These are phyloP conservation scores for Pseudolaguvia tuberculata DNA, from an alignment of 2,113 vertebrate genomes.

Conservation along the genomic window DNA sequence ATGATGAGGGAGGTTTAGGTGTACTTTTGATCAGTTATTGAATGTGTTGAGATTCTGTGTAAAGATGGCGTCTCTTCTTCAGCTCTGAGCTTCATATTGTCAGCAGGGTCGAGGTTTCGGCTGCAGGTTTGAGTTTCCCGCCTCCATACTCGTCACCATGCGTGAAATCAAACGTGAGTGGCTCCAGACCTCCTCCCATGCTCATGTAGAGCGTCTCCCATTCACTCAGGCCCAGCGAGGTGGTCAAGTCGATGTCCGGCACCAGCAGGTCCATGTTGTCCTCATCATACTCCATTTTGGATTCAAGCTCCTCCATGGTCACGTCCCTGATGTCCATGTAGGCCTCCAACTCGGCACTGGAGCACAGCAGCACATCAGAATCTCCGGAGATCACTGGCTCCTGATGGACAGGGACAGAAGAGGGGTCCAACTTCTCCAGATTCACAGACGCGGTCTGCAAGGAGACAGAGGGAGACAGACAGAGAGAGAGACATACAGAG, in stretches of 20 bases:
- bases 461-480: background rate
- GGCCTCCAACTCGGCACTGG: slow-evolving; percentile 56
- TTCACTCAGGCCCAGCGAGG: slow-evolving; percentile 84
- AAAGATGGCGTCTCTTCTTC: background rate
- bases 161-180: slow-evolving; percentile 82
- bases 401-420: slow-evolving; percentile 23
- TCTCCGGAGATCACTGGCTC: slow-evolving; percentile 67
- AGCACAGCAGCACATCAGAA: slow-evolving; percentile 70
- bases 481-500: no score
- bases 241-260: slow-evolving; percentile 86
- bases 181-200: slow-evolving; percentile 79
- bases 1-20: no score
- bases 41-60: background rate
- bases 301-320: slow-evolving; percentile 70
- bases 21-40: background rate
- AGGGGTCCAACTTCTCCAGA: slow-evolving; percentile 17
- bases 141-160: slow-evolving; percentile 75
- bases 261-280: slow-evolving; percentile 80
- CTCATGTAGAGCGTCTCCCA: slow-evolving; percentile 89
- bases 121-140: slow-evolving; percentile 65
- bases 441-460: slow-evolving; percentile 1
- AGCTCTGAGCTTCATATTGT: slow-evolving; percentile 58
- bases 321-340: slow-evolving; percentile 75
- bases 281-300: slow-evolving; percentile 62
- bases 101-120: slow-evolving; percentile 79